Evolutionary conservation across 2,113 vertebrate species (phyloP), one percentile per base, ranked within the genome.

Genomic region (Nyctereutes procyonoides): DNA sequence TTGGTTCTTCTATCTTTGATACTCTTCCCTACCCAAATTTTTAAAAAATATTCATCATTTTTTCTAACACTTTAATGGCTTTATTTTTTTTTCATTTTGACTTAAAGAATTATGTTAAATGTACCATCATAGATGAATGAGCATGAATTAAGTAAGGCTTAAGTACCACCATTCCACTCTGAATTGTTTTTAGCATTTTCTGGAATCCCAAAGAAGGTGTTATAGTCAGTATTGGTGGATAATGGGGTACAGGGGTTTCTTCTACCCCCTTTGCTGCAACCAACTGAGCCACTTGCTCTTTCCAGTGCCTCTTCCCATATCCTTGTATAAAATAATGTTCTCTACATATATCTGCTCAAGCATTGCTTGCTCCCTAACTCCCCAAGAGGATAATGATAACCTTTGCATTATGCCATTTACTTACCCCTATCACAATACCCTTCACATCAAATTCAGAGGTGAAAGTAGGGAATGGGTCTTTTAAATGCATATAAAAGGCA

Each of bases 1-100:
- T 74, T 62, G 35, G 5, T 56, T 93, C 97, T 84, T 76, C 73
- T 80, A 69, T 26, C 43, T 28, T 74, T 92, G n/a, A 90, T 43
- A 9, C 3, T 43, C 16, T 71, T 62, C 8, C 43, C 84, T 4
- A 62, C 5, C 58, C 10, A 43, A 63, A 8, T 69, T 43, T 92
- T 87, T 81, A 20, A 90, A 92, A 92, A 89, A 26, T 28, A 71
- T 0, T 74, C 38, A 71, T 5, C 15, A 30, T 55, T 86, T 90
- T 96, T 92, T 62, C 80, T 9, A 20, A 56, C 43, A 73, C 13
- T 67, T 87, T 51, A 87, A 74, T 89, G 38, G 48, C 81, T 56
- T 81, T 1, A 11, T 56, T 89, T 82, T 94, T 43, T 88, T 60
- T 55, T 19, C 6, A 28, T 80, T 82, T 87, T 83, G 48, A 67